phyloP scores from a whole-genome alignment of 2,113 vertebrate species.

The Helogale parvula region DNA sequence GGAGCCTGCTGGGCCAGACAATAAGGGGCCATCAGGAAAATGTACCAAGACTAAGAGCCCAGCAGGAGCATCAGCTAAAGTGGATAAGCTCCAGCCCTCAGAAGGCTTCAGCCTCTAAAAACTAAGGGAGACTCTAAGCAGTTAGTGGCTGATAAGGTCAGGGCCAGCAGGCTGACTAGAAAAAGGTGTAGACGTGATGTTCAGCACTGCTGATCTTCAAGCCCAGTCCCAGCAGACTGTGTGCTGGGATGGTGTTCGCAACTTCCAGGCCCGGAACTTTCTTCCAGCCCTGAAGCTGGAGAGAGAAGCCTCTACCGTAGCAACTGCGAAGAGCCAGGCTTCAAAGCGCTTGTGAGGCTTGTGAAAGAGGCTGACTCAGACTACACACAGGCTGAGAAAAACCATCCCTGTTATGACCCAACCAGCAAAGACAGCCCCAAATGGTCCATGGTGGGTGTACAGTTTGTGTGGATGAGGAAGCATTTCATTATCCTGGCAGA shows the following conservation, averaged over 20 bases:
- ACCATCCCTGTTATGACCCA: constrained; percentile 91
- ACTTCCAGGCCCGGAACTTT: constrained; percentile 98
- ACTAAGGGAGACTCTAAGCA: neutral
- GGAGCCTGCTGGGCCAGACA: constrained; percentile 62
- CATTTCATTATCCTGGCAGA: constrained; percentile 93
- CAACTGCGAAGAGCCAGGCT: constrained; percentile 96
- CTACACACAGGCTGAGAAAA: too few species aligned
- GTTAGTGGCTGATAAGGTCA: constrained; percentile 95
- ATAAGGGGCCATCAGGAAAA: constrained; percentile 79
- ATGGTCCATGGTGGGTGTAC: constrained; percentile 97
- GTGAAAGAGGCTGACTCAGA: constrained; percentile 94
- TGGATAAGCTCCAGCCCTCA: constrained; percentile 34
- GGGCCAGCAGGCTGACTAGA: constrained; percentile 96
- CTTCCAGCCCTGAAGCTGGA: constrained; percentile 94
- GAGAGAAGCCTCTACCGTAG: constrained; percentile 95
- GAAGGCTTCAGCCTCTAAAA: neutral
- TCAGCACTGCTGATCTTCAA: constrained; percentile 95
- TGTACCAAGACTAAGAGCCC: constrained; percentile 68
- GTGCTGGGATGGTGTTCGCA: constrained; percentile 97
- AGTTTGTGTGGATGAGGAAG: constrained; percentile 92
- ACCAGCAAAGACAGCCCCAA: constrained; percentile 95
- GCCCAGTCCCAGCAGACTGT: constrained; percentile 90
- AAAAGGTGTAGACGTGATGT: constrained; percentile 96
- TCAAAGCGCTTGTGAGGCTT: constrained; percentile 93
- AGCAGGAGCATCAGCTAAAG: neutral